phyloP scores from a whole-genome alignment of 2,797 vertebrate genomes.

The Silurus aristotelis region DNA sequence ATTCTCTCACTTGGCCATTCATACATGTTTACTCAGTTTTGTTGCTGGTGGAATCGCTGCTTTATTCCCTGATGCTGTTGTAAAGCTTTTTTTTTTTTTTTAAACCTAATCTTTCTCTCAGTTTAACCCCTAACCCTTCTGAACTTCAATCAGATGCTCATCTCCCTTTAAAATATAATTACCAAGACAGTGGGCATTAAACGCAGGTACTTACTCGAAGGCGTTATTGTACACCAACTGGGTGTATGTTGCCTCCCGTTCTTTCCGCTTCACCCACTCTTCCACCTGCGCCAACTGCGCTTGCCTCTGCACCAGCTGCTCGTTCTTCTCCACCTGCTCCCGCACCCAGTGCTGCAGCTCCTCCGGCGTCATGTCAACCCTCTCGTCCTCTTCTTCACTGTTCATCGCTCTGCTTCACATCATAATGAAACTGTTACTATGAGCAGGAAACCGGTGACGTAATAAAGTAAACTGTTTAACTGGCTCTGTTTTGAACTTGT shows the following conservation, averaged over 20 bases:
- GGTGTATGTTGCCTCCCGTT: slow-evolving; percentile 48
- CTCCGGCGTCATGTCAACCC: slow-evolving; percentile 50
- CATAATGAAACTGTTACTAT: background rate
- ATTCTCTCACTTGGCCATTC: background rate
- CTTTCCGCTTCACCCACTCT: slow-evolving; percentile 57
- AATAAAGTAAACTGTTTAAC: too few relatives aligned
- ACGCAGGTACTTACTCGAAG: slow-evolving; percentile 61
- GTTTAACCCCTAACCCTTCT: too few relatives aligned
- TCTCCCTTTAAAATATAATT: background rate
- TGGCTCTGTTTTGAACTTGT: too few relatives aligned
- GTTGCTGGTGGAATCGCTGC: background rate
- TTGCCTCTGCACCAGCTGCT: slow-evolving; percentile 44
- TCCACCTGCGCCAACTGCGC: slow-evolving; percentile 55
- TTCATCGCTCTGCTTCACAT: slow-evolving; percentile 59
- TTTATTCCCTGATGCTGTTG: too few relatives aligned
- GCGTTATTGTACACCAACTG: slow-evolving; percentile 53
- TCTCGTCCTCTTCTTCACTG: slow-evolving; percentile 51
- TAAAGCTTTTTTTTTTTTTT: too few relatives aligned
- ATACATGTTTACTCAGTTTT: background rate
- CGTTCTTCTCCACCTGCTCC: slow-evolving; percentile 46
- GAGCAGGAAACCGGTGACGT: too few relatives aligned
- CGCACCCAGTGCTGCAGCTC: slow-evolving; percentile 65
- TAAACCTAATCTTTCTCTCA: background rate
- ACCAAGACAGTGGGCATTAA: background rate
- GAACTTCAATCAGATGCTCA: background rate